Base-by-base conservation (phyloP, 2,113 vertebrate species). In the Dasyprocta punctata region DNA sequence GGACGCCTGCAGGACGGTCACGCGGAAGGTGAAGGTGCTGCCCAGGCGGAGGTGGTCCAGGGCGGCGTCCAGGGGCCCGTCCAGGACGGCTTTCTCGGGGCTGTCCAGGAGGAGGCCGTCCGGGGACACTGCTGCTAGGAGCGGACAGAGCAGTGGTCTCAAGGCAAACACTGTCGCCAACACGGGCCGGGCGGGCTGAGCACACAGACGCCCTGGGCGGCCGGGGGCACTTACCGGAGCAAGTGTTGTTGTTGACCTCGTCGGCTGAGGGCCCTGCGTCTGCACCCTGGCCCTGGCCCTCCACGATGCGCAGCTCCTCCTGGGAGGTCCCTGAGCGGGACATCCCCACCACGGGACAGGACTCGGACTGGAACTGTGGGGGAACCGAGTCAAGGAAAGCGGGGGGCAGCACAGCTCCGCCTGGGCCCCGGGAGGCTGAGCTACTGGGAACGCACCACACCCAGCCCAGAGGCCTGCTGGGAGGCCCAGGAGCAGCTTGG, bases 211-310 rank as follows among this genome's bases (percentile, higher is more conserved):
- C 2, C 24, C 9, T 1, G 26, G 41, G 52, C 36, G 0, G 63
- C 73, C 3, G 4, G 3, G 6, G 7, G 0, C 14, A 26, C 95
- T 98, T 95, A 99, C 99, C 99, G 98, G 99, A 98, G 85, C 99
- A 99, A 90, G 99, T 99, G 96, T 99, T 99, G 98, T 99, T 99
- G 99, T 99, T 99, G 98, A 99, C 99, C 89, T 99, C 99, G 1
- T 99, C 99, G 0, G 99, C 99, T 0, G 99, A 99, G 0, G 99
- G 99, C 0, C 98, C 99, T 2, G 98, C 63, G 0, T 99, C 99
- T 7, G 99, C 92, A 0, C 98, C 99, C 97, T 99, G 99, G 1
- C 99, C 99, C 97, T 99, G 99, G 3, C 99, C 99, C 95, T 99
- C 99, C 0, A 99, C 99, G 0, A 99, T 99, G 58, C 99, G 99